phyloP scores from a whole-genome alignment of 1,140 invertebrate genomes.

The Megathymus violae region DNA sequence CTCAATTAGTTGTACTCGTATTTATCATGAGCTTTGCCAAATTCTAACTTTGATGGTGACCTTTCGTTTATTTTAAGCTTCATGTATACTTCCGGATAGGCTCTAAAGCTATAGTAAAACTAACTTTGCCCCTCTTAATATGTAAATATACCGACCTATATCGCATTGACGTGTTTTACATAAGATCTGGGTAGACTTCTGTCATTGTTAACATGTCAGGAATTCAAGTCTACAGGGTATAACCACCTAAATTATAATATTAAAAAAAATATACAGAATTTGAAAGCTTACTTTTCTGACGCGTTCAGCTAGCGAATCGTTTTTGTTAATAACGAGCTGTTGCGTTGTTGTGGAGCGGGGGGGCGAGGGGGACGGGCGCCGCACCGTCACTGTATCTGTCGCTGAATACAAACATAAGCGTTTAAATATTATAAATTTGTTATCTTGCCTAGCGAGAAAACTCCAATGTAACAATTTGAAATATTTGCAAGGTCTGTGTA shows the following conservation, averaged over 20 bases:
- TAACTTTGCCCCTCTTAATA: slow-evolving; percentile 61
- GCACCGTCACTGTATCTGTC: slow-evolving; percentile 77
- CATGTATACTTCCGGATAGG: slow-evolving; percentile 43
- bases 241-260: too few species aligned
- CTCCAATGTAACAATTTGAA: not conserved
- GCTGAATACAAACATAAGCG: slow-evolving; percentile 44
- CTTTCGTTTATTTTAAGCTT: slow-evolving; percentile 74
- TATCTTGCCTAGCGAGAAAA: not conserved
- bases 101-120: slow-evolving; percentile 42
- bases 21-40: slow-evolving; percentile 58
- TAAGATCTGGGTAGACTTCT: too few species aligned
- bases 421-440: not conserved
- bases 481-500: not conserved
- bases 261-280: too few species aligned
- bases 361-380: slow-evolving; percentile 79
- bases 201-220: too few species aligned
- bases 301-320: slow-evolving; percentile 85
- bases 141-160: slow-evolving; percentile 19
- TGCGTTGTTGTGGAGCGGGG: slow-evolving; percentile 68
- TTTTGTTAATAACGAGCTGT: slow-evolving; percentile 83
- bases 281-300: slow-evolving; percentile 80
- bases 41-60: slow-evolving; percentile 56
- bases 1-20: slow-evolving; percentile 60
- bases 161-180: too few species aligned
- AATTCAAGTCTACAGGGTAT: too few species aligned